Evolutionary conservation across 2,888 invertebrate species (phyloP).

Genomic region (Cyclophora punctaria): DNA sequence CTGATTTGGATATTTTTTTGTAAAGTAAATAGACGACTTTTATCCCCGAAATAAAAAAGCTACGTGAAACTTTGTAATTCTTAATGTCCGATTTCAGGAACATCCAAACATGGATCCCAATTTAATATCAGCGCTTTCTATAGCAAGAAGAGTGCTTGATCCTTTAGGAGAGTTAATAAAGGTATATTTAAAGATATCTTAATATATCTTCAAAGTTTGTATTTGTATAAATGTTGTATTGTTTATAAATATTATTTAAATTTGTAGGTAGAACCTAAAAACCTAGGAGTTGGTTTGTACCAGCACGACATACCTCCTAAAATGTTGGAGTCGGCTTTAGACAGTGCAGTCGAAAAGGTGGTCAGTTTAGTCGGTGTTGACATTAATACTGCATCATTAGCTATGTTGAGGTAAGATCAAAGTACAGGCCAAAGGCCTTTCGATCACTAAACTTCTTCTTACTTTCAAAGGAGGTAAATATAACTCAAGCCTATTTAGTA

Average conservation of each 20-base stretch:
- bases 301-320: slow-evolving; percentile 92
- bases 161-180: slow-evolving; percentile 94
- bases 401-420: slow-evolving; percentile 80
- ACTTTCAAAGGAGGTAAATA: too few relatives aligned
- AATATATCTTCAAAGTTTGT: background rate
- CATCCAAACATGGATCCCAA: slow-evolving; percentile 89
- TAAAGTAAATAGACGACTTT: too few relatives aligned
- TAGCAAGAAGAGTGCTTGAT: slow-evolving; percentile 91
- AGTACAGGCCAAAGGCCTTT: too few relatives aligned
- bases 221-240: background rate
- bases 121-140: slow-evolving; percentile 82
- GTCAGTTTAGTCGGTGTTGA: slow-evolving; percentile 96
- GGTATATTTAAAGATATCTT: slow-evolving; percentile 27
- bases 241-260: background rate
- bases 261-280: slow-evolving; percentile 86
- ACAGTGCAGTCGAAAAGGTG: slow-evolving; percentile 89
- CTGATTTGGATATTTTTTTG: too few relatives aligned
- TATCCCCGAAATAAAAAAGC: too few relatives aligned
- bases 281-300: slow-evolving; percentile 96
- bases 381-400: slow-evolving; percentile 88
- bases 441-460: too few relatives aligned
- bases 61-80: too few relatives aligned
- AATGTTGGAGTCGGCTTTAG: slow-evolving; percentile 81
- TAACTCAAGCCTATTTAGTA: too few relatives aligned
- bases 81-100: slow-evolving; percentile 66